Base-by-base conservation (phyloP, 2,113 vertebrate species). In the Rhipidura dahli region DNA sequence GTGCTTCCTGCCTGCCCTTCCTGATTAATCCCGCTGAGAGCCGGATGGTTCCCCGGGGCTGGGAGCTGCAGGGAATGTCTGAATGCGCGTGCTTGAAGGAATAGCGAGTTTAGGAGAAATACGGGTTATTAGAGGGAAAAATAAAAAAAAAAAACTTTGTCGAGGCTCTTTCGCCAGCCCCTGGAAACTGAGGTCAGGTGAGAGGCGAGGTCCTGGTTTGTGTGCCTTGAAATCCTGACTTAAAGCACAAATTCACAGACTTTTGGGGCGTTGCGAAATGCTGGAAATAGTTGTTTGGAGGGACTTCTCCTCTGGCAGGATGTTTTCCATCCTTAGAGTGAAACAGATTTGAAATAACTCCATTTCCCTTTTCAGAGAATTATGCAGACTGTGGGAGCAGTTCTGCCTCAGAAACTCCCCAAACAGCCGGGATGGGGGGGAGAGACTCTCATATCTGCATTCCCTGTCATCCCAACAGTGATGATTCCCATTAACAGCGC, bases 361-460 rank as follows among this genome's bases (percentile, higher is more conserved):
- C 4, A 6, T 93, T 96, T 95, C 95, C 85, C 90, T 91, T 95
- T 94, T 83, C 49, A 3, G 78, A 44, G 85, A 56, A 27, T 83
- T 77, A 47, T 64, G 65, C 82, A 56, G 78, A 11, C 78, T 54
- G 85, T 85, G 90, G 94, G 94, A 94, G 71, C 45, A 53, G 66
- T 83, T 96, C 88, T 83, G 61, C 75, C 87, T 93, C 53, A n/a
- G 23, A 79, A 91, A 65, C 39, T 94, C 87, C 94, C 96, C 79
- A 27, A 9, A 11, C 30, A 51, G 4, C 47, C 33, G 12, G 49
- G 30, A 19, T 26, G 49, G 39, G 60, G 33, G 35, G 63, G 31
- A 57, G 68, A 44, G 30, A 73, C 61, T 9, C 64, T 73, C 3
- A 0, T 21, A 22, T 71, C 80, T 63, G 68, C n/a, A 23, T 65